Conservation (phyloP, 2,113 vertebrate genomes). For the Clarias macrocephalus region DNA sequence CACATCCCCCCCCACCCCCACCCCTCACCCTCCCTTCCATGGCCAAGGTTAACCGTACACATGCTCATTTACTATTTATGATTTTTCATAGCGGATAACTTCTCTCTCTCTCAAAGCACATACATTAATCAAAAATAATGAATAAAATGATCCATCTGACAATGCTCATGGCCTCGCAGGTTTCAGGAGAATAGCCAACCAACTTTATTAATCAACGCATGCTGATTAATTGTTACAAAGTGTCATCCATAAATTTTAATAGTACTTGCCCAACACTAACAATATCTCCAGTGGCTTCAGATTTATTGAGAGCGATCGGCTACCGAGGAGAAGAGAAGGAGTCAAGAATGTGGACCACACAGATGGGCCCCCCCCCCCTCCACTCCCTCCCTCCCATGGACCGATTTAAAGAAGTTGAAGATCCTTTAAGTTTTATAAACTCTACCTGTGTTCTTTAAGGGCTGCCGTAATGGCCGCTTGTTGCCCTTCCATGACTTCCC, state of each 20-base stretch:
- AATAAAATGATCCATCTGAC: slow-evolving; percentile 99
- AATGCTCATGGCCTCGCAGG: slow-evolving; percentile 92
- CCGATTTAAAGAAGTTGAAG: slow-evolving; percentile 28
- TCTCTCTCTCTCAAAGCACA: slow-evolving; percentile 78
- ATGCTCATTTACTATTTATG: slow-evolving; percentile 99
- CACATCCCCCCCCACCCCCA: slow-evolving; percentile 79
- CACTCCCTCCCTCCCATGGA: background rate
- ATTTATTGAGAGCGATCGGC: slow-evolving; percentile 93
- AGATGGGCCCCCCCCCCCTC: background rate
- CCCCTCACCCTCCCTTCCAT: slow-evolving; percentile 83
- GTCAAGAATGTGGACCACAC: slow-evolving; percentile 39
- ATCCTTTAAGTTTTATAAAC: slow-evolving; percentile 30
- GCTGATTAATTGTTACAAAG: slow-evolving; percentile 98
- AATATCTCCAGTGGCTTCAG: slow-evolving; percentile 98
- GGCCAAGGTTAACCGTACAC: slow-evolving; percentile 97
- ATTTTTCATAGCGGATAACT: slow-evolving; percentile 94
- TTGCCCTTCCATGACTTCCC: slow-evolving; percentile 43
- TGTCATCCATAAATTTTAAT: slow-evolving; percentile 99
- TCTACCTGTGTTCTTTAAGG: slow-evolving; percentile 46
- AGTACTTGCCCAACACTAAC: slow-evolving; percentile 99
- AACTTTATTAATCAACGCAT: slow-evolving; percentile 99
- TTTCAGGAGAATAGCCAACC: slow-evolving; percentile 98
- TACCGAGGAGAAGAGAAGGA: slow-evolving; percentile 68
- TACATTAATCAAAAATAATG: slow-evolving; percentile 99
- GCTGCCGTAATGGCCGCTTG: slow-evolving; percentile 53